A percentile compares a stretch with the other conserved stretches of the same genome.
These are phyloP conservation scores for Hyla sarda DNA, from an alignment of 2,113 vertebrate species.

Conservation along the genomic window DNA sequence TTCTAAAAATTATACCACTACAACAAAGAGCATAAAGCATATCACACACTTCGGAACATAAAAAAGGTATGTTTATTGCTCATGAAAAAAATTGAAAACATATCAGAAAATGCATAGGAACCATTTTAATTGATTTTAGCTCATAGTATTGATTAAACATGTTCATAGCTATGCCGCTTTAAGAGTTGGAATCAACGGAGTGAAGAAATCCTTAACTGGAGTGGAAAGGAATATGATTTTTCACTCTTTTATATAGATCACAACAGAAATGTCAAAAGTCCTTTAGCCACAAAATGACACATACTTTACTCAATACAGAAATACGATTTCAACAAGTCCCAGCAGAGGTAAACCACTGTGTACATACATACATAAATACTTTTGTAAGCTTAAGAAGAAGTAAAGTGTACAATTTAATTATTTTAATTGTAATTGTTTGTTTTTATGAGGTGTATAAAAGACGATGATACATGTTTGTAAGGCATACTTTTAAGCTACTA, in stretches of 20 bases:
- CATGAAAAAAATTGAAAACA: background rate
- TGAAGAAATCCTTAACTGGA: constrained; percentile 1
- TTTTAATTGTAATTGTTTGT: no score
- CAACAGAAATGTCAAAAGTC: constrained; percentile 28
- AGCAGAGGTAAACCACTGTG: background rate
- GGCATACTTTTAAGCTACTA: no score
- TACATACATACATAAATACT: no score
- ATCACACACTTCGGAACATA: no score
- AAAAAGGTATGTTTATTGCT: no score
- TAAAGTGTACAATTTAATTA: no score
- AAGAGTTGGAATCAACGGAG: background rate
- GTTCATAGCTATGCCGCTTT: background rate
- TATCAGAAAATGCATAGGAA: background rate
- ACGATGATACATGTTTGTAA: no score
- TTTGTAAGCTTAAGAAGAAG: no score
- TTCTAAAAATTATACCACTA: background rate
- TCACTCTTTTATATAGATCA: background rate
- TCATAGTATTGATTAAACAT: background rate
- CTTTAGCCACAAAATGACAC: background rate
- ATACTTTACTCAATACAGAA: background rate
- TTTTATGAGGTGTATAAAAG: no score
- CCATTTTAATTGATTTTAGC: background rate
- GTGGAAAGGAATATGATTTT: background rate
- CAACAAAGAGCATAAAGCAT: no score
- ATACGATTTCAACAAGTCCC: background rate